Conservation (phyloP, 2,797 vertebrate genomes). For the Mionectes olivaceus region DNA sequence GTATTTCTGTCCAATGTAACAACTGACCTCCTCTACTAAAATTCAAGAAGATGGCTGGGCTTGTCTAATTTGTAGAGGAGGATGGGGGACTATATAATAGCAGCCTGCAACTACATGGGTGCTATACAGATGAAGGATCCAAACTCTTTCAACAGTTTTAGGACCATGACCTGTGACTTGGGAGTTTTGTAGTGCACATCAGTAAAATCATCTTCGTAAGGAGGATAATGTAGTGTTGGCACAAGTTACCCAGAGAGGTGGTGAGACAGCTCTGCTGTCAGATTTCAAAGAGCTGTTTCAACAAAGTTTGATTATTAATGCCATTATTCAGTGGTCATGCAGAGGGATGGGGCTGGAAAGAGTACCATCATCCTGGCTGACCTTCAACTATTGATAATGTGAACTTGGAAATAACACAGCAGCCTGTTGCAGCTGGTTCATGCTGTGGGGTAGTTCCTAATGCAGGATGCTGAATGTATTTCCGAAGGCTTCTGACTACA, state of each 20-base stretch:
- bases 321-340: not conserved
- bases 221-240: not conserved
- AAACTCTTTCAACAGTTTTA: not conserved
- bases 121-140: not conserved
- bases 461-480: not conserved
- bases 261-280: not conserved
- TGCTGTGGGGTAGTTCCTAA: not conserved
- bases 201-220: not conserved
- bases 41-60: not conserved
- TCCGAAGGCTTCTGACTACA: not conserved
- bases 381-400: not conserved
- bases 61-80: not conserved
- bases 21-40: not conserved
- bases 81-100: not conserved
- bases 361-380: not conserved
- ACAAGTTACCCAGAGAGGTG: not conserved
- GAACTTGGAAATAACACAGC: not conserved
- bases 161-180: not conserved
- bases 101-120: not conserved
- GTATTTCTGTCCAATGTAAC: not conserved
- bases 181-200: not conserved
- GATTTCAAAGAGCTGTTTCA: not conserved
- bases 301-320: not conserved
- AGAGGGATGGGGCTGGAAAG: rapidly evolving
- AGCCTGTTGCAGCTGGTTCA: not conserved